These are phyloP conservation scores for Drosophila rhopaloa DNA, from an alignment of 1,140 invertebrate species.

Conservation along the genomic window DNA sequence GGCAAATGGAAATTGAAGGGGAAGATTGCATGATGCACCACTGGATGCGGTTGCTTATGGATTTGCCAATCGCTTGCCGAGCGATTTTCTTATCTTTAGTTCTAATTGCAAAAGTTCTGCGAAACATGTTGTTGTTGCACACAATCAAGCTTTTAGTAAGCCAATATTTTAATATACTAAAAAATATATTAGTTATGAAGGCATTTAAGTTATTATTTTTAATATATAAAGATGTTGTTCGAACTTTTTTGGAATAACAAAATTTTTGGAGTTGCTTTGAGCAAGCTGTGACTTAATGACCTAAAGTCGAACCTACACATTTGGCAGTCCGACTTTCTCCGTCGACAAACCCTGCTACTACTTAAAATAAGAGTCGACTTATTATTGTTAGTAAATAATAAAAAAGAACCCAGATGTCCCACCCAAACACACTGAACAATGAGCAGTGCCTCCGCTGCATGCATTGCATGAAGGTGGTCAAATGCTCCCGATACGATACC, in stretches of 20 bases:
- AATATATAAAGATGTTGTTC: no score
- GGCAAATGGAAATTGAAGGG: constrained; percentile 52
- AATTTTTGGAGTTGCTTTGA: background rate
- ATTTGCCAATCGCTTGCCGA: background rate
- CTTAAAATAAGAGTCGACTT: background rate
- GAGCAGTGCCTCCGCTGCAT: constrained; percentile 62
- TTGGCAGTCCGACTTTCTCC: no score
- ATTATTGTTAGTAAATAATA: background rate
- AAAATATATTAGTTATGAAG: no score
- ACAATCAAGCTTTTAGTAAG: no score
- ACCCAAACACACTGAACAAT: background rate
- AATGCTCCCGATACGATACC: constrained; percentile 67
- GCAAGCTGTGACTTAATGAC: background rate
- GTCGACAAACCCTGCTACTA: background rate
- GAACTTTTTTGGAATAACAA: no score
- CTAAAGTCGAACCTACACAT: background rate
- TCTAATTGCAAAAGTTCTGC: background rate
- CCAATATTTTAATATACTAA: no score
- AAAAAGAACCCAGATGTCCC: constrained; percentile 26
- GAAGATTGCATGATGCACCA: constrained; percentile 53
- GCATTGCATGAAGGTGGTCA: constrained; percentile 64
- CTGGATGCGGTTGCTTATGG: constrained; percentile 12
- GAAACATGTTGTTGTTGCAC: no score
- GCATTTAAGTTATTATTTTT: no score
- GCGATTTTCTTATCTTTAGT: background rate